Evolutionary conservation across 2,113 vertebrate species (phyloP), one percentile per base, ranked within the genome.

Genomic region (Motacilla alba): DNA sequence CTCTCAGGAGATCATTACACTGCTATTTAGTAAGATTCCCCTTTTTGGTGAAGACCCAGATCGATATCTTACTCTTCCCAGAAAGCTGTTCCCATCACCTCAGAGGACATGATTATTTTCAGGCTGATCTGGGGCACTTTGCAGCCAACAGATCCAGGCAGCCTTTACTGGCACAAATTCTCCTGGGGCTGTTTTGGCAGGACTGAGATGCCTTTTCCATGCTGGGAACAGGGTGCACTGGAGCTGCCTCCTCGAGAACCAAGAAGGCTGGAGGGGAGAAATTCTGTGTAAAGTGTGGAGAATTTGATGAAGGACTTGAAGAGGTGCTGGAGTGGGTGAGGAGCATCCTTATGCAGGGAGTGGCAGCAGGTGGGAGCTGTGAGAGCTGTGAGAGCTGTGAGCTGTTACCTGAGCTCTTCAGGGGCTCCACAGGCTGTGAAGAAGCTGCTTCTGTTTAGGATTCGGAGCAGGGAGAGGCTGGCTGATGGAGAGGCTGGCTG

Each of bases 221-320:
- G 4, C 43, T 63, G 35, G 28, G 46, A 52, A 3, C 41, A 20
- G 23, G 10, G 2, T 1, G 18, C 2, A 1, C 20, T 21, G 79
- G 39, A 72, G 52, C 27, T 72, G 72, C 47, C 35, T 67, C 62
- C 67, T 53, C 18, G 43, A 47, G 63, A 63, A 31, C 15, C 33
- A 58, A 31, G 77, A 43, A 27, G 19, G 30, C 50, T 0, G 0
- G 26, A 68, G 35, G 28, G 30, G 7, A 13, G 12, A 52, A 47
- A 30, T 77, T 44, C 49, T 0, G 0, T 9, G 18, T 33, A 35
- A 79, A 26, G n/a, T 60, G 46, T 74, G 66, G 46, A 78, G 33
- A 10, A 5, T 60, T 20, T 0, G 0, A 15, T 33, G 24, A 35
- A 49, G 62, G 43, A 44, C 50, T 23, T 19, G 37, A 59, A 49